These are phyloP conservation scores for Chromoteleia sp. DNA, from an alignment of 2,888 invertebrate genomes.

Conservation along the genomic window DNA sequence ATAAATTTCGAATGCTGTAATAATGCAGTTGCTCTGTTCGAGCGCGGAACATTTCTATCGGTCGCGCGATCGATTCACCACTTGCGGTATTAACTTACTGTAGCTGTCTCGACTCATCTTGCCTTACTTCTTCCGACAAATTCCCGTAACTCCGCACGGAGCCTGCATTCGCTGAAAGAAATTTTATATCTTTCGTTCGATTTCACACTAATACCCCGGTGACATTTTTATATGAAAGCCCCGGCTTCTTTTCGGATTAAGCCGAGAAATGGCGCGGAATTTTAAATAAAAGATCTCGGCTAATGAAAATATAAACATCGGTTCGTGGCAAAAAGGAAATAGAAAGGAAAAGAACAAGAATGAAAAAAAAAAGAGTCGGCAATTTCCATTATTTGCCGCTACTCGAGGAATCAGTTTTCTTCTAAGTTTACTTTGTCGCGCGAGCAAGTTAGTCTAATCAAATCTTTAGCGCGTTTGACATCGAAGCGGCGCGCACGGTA, in stretches of 20 bases:
- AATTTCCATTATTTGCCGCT: slow-evolving; percentile 13
- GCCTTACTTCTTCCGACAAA: slow-evolving; percentile 56
- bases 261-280: slow-evolving; percentile 44
- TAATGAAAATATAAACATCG: slow-evolving; percentile 44
- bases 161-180: slow-evolving; percentile 45
- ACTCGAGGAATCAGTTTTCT: slow-evolving; percentile 33
- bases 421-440: slow-evolving; percentile 14
- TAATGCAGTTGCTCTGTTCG: slow-evolving; percentile 58
- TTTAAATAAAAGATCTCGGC: slow-evolving; percentile 38
- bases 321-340: not conserved
- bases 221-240: slow-evolving; percentile 60
- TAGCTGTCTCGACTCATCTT: slow-evolving; percentile 66
- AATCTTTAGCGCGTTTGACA: slow-evolving; percentile 39
- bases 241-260: slow-evolving; percentile 45
- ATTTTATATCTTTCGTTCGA: slow-evolving; percentile 58
- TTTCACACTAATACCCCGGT: slow-evolving; percentile 57
- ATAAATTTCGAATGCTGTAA: slow-evolving; percentile 52
- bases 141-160: slow-evolving; percentile 49
- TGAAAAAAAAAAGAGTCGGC: slow-evolving; percentile 12
- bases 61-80: slow-evolving; percentile 61
- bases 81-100: slow-evolving; percentile 67
- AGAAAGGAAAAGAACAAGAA: too few species aligned
- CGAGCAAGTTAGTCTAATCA: slow-evolving; percentile 22
- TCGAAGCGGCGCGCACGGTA: slow-evolving; percentile 9
- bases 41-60: slow-evolving; percentile 60